Conservation (phyloP, 2,797 vertebrate species). For the Rhynchonycteris naso region DNA sequence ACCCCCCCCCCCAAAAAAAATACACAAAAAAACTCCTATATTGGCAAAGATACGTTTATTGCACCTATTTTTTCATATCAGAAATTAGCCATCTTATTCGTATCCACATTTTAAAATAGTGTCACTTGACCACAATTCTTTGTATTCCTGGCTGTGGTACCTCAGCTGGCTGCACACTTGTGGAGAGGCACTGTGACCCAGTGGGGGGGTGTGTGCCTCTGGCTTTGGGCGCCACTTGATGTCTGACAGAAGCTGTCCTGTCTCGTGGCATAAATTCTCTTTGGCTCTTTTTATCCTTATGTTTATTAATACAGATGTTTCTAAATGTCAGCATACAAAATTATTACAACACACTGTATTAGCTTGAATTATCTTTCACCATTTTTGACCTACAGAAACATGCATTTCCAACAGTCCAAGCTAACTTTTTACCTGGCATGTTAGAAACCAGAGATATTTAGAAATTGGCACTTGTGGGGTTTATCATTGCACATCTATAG, state of each 20-base stretch:
- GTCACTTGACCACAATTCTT: neutral
- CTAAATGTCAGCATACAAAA: neutral
- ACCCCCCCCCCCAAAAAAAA: no score
- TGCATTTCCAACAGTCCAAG: neutral
- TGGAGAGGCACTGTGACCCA: neutral
- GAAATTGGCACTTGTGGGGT: neutral
- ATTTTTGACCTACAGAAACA: constrained; percentile 6
- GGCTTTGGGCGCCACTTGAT: neutral
- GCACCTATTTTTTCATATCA: neutral
- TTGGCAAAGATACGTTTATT: constrained; percentile 33
- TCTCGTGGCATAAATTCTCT: neutral
- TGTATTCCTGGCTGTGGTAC: neutral
- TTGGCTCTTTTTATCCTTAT: neutral
- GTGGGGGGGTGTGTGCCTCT: neutral
- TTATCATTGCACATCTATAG: neutral
- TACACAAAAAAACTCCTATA: neutral
- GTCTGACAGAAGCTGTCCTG: neutral
- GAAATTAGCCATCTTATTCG: neutral
- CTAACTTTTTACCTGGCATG: neutral
- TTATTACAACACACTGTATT: neutral
- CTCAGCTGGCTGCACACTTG: neutral
- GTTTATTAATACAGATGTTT: neutral
- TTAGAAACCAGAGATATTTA: neutral
- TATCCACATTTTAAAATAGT: neutral
- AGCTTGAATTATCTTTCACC: neutral